Conservation (phyloP, 2,113 vertebrate genomes). For the Furnarius figulus region DNA sequence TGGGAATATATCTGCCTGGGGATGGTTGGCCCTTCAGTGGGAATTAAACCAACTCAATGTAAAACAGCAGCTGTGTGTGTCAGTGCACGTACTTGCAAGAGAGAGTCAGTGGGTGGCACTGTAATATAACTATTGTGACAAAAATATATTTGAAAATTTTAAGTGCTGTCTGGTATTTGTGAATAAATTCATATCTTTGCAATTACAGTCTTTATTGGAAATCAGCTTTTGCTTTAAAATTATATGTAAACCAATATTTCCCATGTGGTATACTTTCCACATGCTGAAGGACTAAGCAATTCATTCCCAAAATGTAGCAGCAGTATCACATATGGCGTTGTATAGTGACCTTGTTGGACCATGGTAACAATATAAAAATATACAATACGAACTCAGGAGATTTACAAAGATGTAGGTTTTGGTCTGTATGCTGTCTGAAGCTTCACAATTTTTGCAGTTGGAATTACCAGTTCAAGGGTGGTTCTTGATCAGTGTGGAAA, state of each 20-base stretch:
- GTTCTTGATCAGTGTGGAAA: fast-evolving
- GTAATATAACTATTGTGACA: slow-evolving; percentile 75
- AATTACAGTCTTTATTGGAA: slow-evolving; percentile 65
- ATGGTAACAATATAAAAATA: neutral
- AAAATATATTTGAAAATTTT: neutral
- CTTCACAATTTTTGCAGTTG: neutral
- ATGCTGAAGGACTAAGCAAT: neutral
- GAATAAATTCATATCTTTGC: slow-evolving; percentile 42
- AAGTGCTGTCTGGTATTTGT: slow-evolving; percentile 3
- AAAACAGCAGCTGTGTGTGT: slow-evolving; percentile 1
- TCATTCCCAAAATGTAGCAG: neutral
- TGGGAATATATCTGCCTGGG: slow-evolving; percentile 74
- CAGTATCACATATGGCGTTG: neutral
- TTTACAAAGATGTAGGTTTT: neutral
- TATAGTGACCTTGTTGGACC: neutral
- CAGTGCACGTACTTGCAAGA: slow-evolving; percentile 63
- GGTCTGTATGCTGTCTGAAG: neutral
- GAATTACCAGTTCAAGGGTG: neutral
- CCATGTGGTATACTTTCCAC: slow-evolving; percentile 2
- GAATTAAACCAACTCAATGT: slow-evolving; percentile 63
- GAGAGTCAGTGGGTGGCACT: slow-evolving; percentile 87
- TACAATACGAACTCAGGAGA: neutral
- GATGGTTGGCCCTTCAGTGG: slow-evolving; percentile 70
- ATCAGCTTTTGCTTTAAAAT: slow-evolving; percentile 71
- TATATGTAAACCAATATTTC: slow-evolving; percentile 67